phyloP scores from a whole-genome alignment of 2,797 vertebrate species.

The Propithecus perrieri region DNA sequence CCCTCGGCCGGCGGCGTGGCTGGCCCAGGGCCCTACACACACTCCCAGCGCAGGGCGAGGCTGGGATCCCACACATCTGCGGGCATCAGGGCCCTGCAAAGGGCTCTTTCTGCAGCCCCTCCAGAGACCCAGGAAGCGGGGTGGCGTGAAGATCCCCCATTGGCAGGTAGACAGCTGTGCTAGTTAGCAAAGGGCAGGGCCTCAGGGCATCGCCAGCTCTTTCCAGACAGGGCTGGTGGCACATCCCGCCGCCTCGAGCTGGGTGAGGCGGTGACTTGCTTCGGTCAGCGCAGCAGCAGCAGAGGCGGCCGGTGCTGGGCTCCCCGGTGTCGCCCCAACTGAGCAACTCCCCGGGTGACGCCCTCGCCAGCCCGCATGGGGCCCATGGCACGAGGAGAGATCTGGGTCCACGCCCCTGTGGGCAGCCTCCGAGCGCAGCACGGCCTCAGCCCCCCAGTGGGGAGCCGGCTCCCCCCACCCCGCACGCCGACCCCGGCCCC shows the following conservation, averaged over 20 bases:
- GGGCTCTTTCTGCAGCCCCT: not conserved
- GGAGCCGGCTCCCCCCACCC: not conserved
- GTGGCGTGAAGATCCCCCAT: not conserved
- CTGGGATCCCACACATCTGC: too few relatives aligned
- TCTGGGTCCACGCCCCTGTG: not conserved
- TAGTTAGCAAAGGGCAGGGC: not conserved
- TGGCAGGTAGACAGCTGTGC: too few relatives aligned
- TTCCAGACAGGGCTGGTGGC: accelerated
- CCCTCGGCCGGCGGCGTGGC: not conserved
- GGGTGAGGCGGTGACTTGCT: accelerated
- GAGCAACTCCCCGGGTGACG: not conserved
- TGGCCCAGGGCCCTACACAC: not conserved
- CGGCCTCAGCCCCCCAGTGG: not conserved
- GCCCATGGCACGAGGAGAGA: not conserved
- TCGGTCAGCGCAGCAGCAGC: accelerated
- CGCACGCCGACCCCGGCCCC: not conserved
- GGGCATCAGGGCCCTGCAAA: not conserved
- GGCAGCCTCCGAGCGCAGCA: not conserved
- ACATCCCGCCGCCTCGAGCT: accelerated
- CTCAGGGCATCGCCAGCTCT: too few relatives aligned
- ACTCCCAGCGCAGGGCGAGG: not conserved
- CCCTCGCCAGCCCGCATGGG: too few relatives aligned
- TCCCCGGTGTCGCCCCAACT: accelerated
- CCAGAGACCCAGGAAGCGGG: not conserved
- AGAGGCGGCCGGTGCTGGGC: not conserved